Evolutionary conservation across 2,888 invertebrate genomes (phyloP), one percentile per base, ranked within the genome.

Genomic region (Sarcophaga rosellei): DNA sequence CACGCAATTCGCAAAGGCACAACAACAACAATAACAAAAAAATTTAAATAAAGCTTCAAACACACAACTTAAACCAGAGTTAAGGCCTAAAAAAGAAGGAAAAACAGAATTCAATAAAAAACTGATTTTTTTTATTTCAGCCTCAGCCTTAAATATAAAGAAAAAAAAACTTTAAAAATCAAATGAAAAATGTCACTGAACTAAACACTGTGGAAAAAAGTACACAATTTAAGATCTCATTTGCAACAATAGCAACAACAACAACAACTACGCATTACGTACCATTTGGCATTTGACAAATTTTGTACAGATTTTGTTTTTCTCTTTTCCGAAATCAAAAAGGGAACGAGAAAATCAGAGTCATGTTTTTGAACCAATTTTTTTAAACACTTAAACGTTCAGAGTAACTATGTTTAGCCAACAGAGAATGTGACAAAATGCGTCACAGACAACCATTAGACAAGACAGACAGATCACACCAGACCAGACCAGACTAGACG

Each of bases 141-240:
- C 35, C 35, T 35, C 35, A 35, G 35, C 35, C 45, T 66, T 74
- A 53, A 53, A 53, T 66, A 62, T 57, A 53, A 17, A 65, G 70
- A 61, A 73, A 69, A 73, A 61, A 62, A 53, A 61, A 75, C 62
- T 59, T 44, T 61, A 82, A 68, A 85, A 80, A 83, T 83, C 83
- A 70, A 65, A 86, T 86, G 81, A 77, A 86, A 86, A 86, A 86
- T 88, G 88, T 88, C 88, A 86, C 81, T 88, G 87, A 88, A 88
- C 88, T 66, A 59, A 70, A 70, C 61, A 62, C 35, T 70, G 59
- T 23, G 17, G 17, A 81, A 81, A 77, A 63, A 82, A 66, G 47
- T 59, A 75, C 77, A 72, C 72, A 77, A 77, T 53, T 82, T 82
- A 66, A 77, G 77, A 65, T 72, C 70, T 77, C 59, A 76, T 82